These are phyloP conservation scores for Oreocharis arfaki DNA, from an alignment of 2,113 vertebrate species.

Conservation along the genomic window DNA sequence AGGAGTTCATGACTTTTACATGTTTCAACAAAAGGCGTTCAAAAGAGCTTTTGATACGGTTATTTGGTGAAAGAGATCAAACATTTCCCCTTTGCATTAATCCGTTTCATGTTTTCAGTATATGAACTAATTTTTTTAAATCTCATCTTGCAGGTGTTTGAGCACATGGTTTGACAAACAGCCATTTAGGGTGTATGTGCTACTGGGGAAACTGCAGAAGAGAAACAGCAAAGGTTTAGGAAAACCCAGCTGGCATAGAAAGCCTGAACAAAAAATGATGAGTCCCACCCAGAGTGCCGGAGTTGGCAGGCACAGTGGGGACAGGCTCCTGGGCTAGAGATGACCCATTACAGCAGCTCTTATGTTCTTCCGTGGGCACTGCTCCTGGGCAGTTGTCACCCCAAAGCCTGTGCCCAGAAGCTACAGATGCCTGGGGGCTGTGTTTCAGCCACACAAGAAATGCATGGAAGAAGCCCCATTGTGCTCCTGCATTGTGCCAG, in stretches of 20 bases:
- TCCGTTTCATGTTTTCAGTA: conserved; percentile 47
- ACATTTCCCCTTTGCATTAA: conserved; percentile 29
- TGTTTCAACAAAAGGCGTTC: conserved; percentile 27
- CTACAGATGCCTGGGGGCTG: neutral
- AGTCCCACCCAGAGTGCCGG: fast-evolving
- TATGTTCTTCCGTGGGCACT: fast-evolving
- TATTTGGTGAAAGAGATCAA: conserved; percentile 60
- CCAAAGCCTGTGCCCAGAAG: neutral
- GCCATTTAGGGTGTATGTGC: neutral
- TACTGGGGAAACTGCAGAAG: neutral
- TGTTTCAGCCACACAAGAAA: neutral
- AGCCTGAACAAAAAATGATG: fast-evolving
- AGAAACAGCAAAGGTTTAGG: neutral
- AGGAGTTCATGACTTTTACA: conserved; percentile 53
- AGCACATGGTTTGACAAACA: neutral
- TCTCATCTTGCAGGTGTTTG: conserved; percentile 41
- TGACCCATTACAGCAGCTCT: neutral
- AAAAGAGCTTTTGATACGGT: conserved; percentile 65
- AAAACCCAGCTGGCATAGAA: neutral
- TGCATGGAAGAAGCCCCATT: fast-evolving
- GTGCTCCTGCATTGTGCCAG: fast-evolving
- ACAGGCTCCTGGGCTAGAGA: neutral
- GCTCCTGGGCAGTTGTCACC: neutral
- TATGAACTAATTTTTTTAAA: neutral
- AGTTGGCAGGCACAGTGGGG: neutral